Evolutionary conservation across 2,797 vertebrate genomes (phyloP).

Genomic region (Bufotes viridis): DNA sequence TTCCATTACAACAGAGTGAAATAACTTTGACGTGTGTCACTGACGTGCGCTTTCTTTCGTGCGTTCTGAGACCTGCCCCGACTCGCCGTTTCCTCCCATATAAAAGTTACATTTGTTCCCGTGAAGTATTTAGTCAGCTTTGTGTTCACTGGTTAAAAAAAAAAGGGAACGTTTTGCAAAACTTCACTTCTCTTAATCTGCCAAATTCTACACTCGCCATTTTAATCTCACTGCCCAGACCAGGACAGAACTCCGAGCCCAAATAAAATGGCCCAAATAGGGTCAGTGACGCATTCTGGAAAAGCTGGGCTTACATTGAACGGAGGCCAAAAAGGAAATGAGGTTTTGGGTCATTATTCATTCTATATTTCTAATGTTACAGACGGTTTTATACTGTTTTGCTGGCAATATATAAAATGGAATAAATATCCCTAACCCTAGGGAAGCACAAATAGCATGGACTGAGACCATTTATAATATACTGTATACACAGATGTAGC

Average conservation of each 20-base stretch:
- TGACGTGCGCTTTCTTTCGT: constrained; percentile 9
- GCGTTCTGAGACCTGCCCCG: constrained; percentile 35
- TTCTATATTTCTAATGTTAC: background rate
- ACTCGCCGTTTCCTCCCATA: constrained; percentile 45
- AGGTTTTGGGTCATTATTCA: background rate
- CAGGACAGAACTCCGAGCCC: constrained; percentile 55
- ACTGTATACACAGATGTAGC: too few relatives aligned
- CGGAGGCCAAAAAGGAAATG: constrained; percentile 1
- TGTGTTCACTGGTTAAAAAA: constrained; percentile 52
- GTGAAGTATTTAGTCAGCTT: constrained; percentile 49
- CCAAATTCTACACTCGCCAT: constrained; percentile 60
- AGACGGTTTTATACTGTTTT: background rate
- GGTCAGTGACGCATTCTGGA: constrained; percentile 55
- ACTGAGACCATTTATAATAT: background rate
- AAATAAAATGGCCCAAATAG: constrained; percentile 66
- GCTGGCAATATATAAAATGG: background rate
- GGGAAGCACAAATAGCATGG: background rate
- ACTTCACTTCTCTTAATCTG: constrained; percentile 58
- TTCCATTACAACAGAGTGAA: background rate
- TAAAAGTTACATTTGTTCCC: constrained; percentile 53
- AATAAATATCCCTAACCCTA: background rate
- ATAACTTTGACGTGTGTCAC: constrained; percentile 44
- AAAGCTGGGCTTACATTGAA: constrained; percentile 46
- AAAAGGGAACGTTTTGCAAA: constrained; percentile 35
- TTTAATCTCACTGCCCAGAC: constrained; percentile 61